Evolutionary conservation across 1,140 invertebrate genomes (phyloP), one percentile per base, ranked within the genome.

Genomic region (Drosophila pruinosa): DNA sequence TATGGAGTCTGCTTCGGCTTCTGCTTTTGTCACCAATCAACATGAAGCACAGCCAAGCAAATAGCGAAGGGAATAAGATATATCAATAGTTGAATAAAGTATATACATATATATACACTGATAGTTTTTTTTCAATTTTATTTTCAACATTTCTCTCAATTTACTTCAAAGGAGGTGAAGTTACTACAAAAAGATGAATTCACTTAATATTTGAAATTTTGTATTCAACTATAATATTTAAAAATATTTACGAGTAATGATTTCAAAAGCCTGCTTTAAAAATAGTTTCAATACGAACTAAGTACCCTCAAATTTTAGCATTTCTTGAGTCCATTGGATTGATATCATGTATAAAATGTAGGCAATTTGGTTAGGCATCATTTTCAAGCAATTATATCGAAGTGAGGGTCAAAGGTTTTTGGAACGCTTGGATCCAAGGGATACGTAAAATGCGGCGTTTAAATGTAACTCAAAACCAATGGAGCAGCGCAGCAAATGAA

Each of bases 341-440:
- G n/a, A 34, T 34, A n/a, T n/a, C 12, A 34, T 34, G 10, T 34
- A 34, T 2, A 4, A 34, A 34, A 34, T 34, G 31, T 24, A 48
- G 45, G n/a, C 24, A 48, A 48, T 48, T 48, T 28, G 3, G 21
- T 14, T n/a, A 22, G 45, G 45, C 24, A 39, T 15, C 21, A 15
- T 14, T 56, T 39, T 41, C 31, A 61, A 21, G 8, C 76, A 43
- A 75, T 79, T 79, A 79, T 8, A 5, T n/a, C 24, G 38, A 70
- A 7, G 15, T 15, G 7, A 17, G 28, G 67, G 59, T 70, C 67
- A 70, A 70, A 28, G 59, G 36, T 28, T 41, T 48, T 19, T 22
- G 3, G 3, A 14, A 7, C 4, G n/a, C 7, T 22, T n/a, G 26
- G 1, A 0, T 26, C 43, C 50, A 24, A 28, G 17, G 41, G 22